Evolutionary conservation across 2,797 vertebrate species (phyloP), one percentile per base, ranked within the genome.

Genomic region (Helostoma temminkii): DNA sequence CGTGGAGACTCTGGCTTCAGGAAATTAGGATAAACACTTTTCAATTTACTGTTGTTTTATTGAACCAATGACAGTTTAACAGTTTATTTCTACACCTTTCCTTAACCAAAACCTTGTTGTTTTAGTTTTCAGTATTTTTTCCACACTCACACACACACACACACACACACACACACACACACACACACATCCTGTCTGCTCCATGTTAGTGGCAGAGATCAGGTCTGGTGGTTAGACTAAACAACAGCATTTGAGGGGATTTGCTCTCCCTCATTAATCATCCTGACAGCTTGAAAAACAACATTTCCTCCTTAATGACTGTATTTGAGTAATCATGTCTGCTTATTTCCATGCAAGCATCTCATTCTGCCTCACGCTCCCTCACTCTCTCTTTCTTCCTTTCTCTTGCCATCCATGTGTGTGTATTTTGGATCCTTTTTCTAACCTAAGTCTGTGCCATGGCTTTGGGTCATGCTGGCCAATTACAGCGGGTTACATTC

Each of bases 231-330:
- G 94, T 96, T 96, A 96, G 96, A 96, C 96, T 96, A 96, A 97
- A 96, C 96, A 96, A 96, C 95, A 94, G 95, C 93, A 92, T 96
- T 95, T 93, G 95, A 94, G 94, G 94, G 93, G 95, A 95, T 95
- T 90, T 93, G 92, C 95, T 94, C 94, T 93, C 93, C 82, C 93
- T 96, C 96, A 96, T 97, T 97, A 97, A 97, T 98, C 96, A 97
- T 95, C 88, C 92, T 97, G 96, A 98, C 96, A 97, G 96, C 92
- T 94, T 95, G 95, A 96, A 96, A 97, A 96, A 97, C 96, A 92
- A 96, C 95, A 96, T 96, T 97, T 98, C 96, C 96, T 96, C 95
- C 87, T 95, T 97, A 97, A 97, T 96, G 96, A 96, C 96, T 96
- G 95, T 95, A 95, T 97, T 97, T 96, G 95, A 96, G 96, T 96